These are phyloP conservation scores for Adrianichthys oophorus DNA, from an alignment of 2,797 vertebrate genomes.

Conservation along the genomic window DNA sequence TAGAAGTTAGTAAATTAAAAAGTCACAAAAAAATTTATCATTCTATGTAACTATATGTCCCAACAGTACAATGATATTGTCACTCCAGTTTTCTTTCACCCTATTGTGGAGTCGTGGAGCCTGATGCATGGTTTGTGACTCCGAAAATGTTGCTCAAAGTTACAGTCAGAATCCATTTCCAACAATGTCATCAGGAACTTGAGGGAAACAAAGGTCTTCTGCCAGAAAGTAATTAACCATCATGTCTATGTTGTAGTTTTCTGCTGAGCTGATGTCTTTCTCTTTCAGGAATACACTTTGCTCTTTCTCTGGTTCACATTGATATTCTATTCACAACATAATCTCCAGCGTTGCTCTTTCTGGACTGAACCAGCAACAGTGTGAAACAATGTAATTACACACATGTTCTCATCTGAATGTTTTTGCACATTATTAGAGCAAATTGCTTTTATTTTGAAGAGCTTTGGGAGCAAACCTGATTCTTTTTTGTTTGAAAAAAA, in stretches of 20 bases:
- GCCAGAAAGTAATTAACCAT: conserved; percentile 54
- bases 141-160: conserved; percentile 57
- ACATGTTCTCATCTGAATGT: conserved; percentile 7
- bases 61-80: too few relatives aligned
- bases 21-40: too few relatives aligned
- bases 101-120: too few relatives aligned
- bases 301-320: conserved; percentile 26
- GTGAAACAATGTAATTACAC: conserved; percentile 37
- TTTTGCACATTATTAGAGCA: conserved; percentile 6
- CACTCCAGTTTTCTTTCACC: too few relatives aligned
- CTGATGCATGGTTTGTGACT: conserved; percentile 38
- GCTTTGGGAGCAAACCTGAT: conserved; percentile 28
- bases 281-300: conserved; percentile 15
- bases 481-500: conserved; percentile 12
- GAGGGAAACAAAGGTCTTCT: conserved; percentile 35
- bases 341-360: conserved; percentile 21
- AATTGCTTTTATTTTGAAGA: conserved; percentile 34
- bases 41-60: too few relatives aligned
- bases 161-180: conserved; percentile 54
- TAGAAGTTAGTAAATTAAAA: too few relatives aligned
- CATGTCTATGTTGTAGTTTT: conserved; percentile 21
- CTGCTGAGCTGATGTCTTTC: conserved; percentile 47
- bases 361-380: conserved; percentile 22
- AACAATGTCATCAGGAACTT: conserved; percentile 53
- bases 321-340: conserved; percentile 27